Base-by-base conservation (phyloP, 1,140 invertebrate species). In the Aphelinus certus region DNA sequence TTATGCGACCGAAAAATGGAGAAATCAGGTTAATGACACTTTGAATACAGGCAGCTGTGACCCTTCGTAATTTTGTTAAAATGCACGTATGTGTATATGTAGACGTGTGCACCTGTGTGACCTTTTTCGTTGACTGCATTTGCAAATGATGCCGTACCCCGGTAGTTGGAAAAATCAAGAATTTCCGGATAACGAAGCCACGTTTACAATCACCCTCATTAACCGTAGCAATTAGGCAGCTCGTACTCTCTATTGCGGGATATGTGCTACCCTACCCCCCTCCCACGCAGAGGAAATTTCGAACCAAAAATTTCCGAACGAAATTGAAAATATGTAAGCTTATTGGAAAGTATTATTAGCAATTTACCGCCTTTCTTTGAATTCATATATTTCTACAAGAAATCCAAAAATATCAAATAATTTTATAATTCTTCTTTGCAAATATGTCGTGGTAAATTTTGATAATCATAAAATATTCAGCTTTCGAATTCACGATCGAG, bases 221-320 rank as follows among this genome's bases (percentile, higher is more conserved):
- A 82, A 82, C 82, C 75, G n/a, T 58, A 51, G 79, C 81, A 82
- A 82, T 82, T 81, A 81, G 79, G 76, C 73, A 69, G 63, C 46
- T 49, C 64, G 61, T 65, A 68, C 53, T 72, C 43, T 47, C 10
- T 48, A 46, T 7, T 6, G 26, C 26, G 26, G 26, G 26, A 26
- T 26, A 26, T 26, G 26, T 26, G 26, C 26, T 26, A 26, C 26
- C 26, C 26, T 26, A 26, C 26, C 26, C 26, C 26, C 26, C 26
- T 26, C 26, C 26, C 26, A 26, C 26, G 26, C 26, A 26, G 26
- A 26, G 26, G 26, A 26, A 26, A 26, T 26, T 26, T 26, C 26
- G 26, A 26, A 26, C 26, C 26, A 26, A 26, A 26, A 26, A 26
- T 26, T 26, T 26, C 26, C 26, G 26, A 26, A 26, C 26, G 26